Base-by-base conservation (phyloP, 1,140 invertebrate genomes). In the Megathymus violae region DNA sequence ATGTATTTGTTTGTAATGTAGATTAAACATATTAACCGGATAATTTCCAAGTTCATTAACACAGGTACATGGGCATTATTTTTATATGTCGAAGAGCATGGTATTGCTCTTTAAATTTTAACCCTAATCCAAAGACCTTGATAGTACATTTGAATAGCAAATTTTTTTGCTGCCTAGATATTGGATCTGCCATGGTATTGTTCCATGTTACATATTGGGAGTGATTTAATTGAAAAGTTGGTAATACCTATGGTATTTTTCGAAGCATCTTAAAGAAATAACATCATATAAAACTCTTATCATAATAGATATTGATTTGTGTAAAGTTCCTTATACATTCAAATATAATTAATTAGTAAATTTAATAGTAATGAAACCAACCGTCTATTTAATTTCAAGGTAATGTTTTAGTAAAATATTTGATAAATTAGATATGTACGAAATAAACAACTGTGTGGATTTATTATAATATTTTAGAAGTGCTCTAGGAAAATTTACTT, bases 201-300 rank as follows among this genome's bases (percentile, higher is more conserved):
- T 31, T 7, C 9, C 6, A 6, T 9, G 27, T 31, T 31, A 7
- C 9, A 31, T 31, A 9, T 31, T 4, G 27, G 2, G 5, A 22
- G 27, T 1, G 4, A 1, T 3, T 31, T 4, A 7, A 7, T 31
- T 7, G 9, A 31, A 9, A 7, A 31, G 27, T 4, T 31, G 7
- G 7, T 31, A 31, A 4, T 31, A 31, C 27, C 1, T 9, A 31
- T 31, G 27, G 9, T 31, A 31, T 31, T 31, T 31, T 31, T 31
- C 4, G 27, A 31, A 31, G 27, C 4, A 31, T 59, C 66, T 62
- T 67, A 34, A 59, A 64, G 69, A 74, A 76, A 65, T 66, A 74
- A 76, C 71, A 74, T n/a, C n/a, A n/a, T n/a, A n/a, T n/a, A n/a
- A n/a, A n/a, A n/a, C n/a, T n/a, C n/a, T n/a, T n/a, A n/a, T n/a